Evolutionary conservation across 2,888 invertebrate species (phyloP).

Genomic region (Mesorhabditis belari): DNA sequence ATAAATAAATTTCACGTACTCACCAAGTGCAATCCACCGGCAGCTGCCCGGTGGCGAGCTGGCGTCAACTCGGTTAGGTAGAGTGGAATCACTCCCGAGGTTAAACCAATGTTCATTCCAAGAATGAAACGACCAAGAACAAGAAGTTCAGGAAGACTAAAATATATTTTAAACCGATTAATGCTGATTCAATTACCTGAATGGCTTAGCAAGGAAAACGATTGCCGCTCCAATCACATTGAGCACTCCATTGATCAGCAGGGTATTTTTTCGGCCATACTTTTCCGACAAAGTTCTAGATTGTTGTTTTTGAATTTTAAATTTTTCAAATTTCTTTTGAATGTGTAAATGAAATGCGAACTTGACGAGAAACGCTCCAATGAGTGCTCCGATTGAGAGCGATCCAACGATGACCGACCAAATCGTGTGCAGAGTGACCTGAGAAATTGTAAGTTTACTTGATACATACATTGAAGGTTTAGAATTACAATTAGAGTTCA

Average conservation of each 20-base stretch:
- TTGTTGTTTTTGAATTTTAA: neutral
- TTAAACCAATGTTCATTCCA: constrained; percentile 55
- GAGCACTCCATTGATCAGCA: constrained; percentile 46
- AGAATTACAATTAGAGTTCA: no score
- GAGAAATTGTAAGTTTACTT: no score
- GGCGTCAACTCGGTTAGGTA: constrained; percentile 57
- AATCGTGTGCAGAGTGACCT: constrained; percentile 51
- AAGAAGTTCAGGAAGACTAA: constrained; percentile 55
- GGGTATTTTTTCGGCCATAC: constrained; percentile 53
- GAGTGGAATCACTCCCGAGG: constrained; percentile 56
- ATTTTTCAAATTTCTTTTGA: no score
- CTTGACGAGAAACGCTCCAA: constrained; percentile 52
- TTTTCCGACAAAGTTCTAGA: constrained; percentile 53
- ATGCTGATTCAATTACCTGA: constrained; percentile 18
- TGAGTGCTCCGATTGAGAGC: constrained; percentile 47
- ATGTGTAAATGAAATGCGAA: constrained; percentile 13
- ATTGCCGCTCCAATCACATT: constrained; percentile 53
- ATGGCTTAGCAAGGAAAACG: constrained; percentile 53
- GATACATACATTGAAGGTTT: no score
- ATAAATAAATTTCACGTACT: no score
- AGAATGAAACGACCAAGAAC: constrained; percentile 55
- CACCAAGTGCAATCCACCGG: constrained; percentile 56
- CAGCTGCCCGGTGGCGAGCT: constrained; percentile 53
- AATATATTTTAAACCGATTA: no score
- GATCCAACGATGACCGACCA: constrained; percentile 55